Evolutionary conservation across 2,797 vertebrate genomes (phyloP).

Genomic region (Pseudocheirus occidentalis): DNA sequence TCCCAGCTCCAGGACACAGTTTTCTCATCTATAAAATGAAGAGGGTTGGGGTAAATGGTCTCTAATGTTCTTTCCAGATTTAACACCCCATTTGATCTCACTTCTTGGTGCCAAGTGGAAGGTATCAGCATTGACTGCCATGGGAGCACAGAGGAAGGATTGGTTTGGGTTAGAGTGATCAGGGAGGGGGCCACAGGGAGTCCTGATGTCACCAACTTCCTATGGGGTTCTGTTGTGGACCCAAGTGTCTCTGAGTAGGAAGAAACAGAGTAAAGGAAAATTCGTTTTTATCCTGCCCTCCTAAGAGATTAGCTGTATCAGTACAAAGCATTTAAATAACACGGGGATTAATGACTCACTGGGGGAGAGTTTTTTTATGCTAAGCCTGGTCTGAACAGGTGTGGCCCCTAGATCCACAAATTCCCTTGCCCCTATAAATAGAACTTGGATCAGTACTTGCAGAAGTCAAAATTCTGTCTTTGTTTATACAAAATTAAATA

Average conservation of each 20-base stretch:
- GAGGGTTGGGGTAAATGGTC: neutral
- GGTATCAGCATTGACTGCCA: neutral
- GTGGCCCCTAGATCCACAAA: neutral
- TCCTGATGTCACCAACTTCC: neutral
- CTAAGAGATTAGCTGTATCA: neutral
- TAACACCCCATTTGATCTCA: neutral
- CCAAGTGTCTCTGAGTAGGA: neutral
- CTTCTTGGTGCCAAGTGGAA: neutral
- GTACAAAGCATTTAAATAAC: conserved; percentile 8
- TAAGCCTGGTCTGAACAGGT: neutral
- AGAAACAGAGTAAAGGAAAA: neutral
- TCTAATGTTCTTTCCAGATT: neutral
- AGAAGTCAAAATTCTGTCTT: neutral
- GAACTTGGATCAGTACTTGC: neutral
- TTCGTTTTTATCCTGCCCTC: neutral
- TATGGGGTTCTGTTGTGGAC: neutral
- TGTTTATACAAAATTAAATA: neutral
- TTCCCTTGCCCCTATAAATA: neutral
- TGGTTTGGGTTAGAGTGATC: neutral
- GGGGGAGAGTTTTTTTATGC: neutral
- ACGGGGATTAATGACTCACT: neutral
- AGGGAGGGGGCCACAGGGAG: neutral
- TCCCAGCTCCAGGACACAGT: neutral
- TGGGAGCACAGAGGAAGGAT: neutral
- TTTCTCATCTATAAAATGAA: neutral